These are phyloP conservation scores for Malthinus seriepunctatus DNA, from an alignment of 2,888 invertebrate species.

Conservation along the genomic window DNA sequence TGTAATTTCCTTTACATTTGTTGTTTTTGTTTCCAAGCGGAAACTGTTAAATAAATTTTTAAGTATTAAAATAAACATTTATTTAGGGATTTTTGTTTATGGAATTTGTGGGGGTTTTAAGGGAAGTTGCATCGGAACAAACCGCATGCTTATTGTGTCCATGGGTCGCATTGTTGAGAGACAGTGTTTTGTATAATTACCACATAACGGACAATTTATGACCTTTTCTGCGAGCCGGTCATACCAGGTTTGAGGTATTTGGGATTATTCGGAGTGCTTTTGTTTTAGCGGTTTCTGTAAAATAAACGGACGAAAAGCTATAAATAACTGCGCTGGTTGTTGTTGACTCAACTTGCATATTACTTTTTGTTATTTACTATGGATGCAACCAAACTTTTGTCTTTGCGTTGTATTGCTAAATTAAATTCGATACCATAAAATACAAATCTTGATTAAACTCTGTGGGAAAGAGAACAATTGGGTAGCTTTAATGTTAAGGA, in stretches of 20 bases:
- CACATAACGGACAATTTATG: slow-evolving; percentile 49
- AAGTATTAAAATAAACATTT: slow-evolving; percentile 7
- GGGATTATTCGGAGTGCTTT: slow-evolving; percentile 42
- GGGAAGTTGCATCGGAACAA: slow-evolving; percentile 17
- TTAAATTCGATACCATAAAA: background rate
- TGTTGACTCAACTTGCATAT: slow-evolving; percentile 40
- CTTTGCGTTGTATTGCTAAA: too few species aligned
- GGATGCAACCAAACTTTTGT: background rate
- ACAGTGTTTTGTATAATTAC: slow-evolving; percentile 50
- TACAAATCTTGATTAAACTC: background rate
- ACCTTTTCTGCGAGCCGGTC: slow-evolving; percentile 38
- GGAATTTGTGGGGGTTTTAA: slow-evolving; percentile 21
- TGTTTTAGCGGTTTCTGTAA: slow-evolving; percentile 38
- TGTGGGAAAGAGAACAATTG: background rate
- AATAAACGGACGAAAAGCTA: slow-evolving; percentile 38
- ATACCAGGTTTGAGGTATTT: slow-evolving; percentile 44
- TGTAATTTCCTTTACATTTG: too few species aligned
- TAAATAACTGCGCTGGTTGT: slow-evolving; percentile 39
- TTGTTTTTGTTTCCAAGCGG: too few species aligned
- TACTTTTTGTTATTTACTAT: slow-evolving; percentile 30
- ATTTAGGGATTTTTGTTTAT: slow-evolving; percentile 13
- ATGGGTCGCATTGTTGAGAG: slow-evolving; percentile 45
- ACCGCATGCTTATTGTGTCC: slow-evolving; percentile 34
- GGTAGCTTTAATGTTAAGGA: too few species aligned
- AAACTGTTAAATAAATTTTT: background rate